These are phyloP conservation scores for Leptinotarsa juncta DNA, from an alignment of 2,888 invertebrate genomes.

Conservation along the genomic window DNA sequence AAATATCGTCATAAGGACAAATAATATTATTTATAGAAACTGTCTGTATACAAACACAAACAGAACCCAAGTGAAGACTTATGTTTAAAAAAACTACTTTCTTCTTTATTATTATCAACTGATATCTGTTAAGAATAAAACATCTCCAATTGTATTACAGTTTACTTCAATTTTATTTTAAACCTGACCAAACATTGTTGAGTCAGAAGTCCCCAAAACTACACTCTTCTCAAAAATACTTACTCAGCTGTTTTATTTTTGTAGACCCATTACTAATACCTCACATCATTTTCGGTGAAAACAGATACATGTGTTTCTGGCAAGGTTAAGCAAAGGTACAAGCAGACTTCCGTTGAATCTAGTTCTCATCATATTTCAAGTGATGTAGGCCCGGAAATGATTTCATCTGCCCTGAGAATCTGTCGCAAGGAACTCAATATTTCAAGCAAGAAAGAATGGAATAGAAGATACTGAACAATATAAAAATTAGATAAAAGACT, in stretches of 20 bases:
- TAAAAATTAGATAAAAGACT: too few relatives aligned
- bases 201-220: not conserved
- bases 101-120: too few relatives aligned
- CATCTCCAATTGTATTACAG: too few relatives aligned
- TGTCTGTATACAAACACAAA: too few relatives aligned
- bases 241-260: conserved; percentile 16
- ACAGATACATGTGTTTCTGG: conserved; percentile 29
- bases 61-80: too few relatives aligned
- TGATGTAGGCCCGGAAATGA: conserved; percentile 27
- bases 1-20: too few relatives aligned
- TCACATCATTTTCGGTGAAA: not conserved
- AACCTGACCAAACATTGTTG: not conserved
- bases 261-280: not conserved
- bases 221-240: not conserved
- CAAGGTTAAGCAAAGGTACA: conserved; percentile 43
- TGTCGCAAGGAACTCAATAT: not conserved
- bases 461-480: too few relatives aligned
- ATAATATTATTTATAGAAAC: too few relatives aligned
- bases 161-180: too few relatives aligned
- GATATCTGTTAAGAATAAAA: too few relatives aligned
- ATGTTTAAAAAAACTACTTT: too few relatives aligned
- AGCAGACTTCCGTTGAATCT: conserved; percentile 47
- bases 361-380: conserved; percentile 45
- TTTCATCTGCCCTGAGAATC: conserved; percentile 22
- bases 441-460: not conserved